Evolutionary conservation across 2,888 invertebrate species (phyloP), one percentile per base, ranked within the genome.

Genomic region (Phaedon cochleariae): DNA sequence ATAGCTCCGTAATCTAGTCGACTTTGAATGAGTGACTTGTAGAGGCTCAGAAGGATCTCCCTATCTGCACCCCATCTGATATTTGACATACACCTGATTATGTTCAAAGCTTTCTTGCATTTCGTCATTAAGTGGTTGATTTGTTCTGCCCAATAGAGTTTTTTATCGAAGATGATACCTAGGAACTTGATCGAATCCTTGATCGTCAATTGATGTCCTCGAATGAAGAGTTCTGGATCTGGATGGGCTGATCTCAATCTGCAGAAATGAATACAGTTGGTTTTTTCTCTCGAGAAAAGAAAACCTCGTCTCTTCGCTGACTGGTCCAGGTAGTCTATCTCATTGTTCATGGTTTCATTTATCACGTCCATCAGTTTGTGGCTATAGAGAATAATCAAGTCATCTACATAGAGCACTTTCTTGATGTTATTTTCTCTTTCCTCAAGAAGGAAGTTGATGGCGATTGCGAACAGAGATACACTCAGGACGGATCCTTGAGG

Each of bases 401-500:
- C 34, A 12, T 34, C 34, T 7, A 34, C 34, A 10, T 34, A 53
- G 4, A 52, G 15, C 34, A 18, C 17, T 41, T 45, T 46, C 15
- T 29, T 31, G 12, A 61, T 46, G 17, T 34, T 9, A 17, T 53
- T 1, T 26, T 60, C 29, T 0, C 62, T 18, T 9, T n/a, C 26
- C 6, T 20, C 34, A 0, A 60, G 20, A n/a, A 71, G 9, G 9
- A 53, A 18, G 17, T 72, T 70, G 0, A 70, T 59, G 15, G 67
- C 69, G 18, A 70, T 63, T 1, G 59, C 52, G 31, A 71, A 71
- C 0, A 71, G 54, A 1, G 63, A 58, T 0, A 59, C 60, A 29
- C 67, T 67, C 0, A 73, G 55, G 6, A 59, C 62, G 3, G 63
- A 72, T 0, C 72, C 67, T 58, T 72, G 69, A 6, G 70, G 67